These are phyloP conservation scores for Fistularia tabacaria DNA, from an alignment of 2,797 vertebrate species.

Conservation along the genomic window DNA sequence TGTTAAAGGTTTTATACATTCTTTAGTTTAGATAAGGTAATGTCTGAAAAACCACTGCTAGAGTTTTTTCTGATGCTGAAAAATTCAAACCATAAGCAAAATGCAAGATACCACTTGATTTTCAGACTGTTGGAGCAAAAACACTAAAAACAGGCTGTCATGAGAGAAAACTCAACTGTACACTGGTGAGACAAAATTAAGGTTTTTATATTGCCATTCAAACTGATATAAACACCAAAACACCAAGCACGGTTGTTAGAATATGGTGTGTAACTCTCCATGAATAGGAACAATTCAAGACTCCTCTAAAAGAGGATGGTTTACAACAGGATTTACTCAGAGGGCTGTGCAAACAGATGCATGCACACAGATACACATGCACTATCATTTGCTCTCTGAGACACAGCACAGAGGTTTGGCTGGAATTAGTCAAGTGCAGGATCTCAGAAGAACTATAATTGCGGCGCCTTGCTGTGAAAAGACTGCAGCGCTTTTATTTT, in stretches of 20 bases:
- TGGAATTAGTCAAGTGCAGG: constrained; percentile 40
- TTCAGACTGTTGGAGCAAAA: constrained; percentile 15
- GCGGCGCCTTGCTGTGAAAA: constrained; percentile 40
- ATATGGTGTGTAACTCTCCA: constrained; percentile 30
- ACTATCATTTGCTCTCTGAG: constrained; percentile 1
- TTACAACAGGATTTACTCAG: constrained; percentile 50
- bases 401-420: constrained; percentile 27
- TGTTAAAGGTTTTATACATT: constrained; percentile 45
- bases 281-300: constrained; percentile 54
- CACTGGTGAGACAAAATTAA: constrained; percentile 20
- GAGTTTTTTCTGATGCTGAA: constrained; percentile 23
- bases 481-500: constrained; percentile 36
- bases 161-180: constrained; percentile 18
- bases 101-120: constrained; percentile 5
- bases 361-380: background rate
- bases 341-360: constrained; percentile 27
- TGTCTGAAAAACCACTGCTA: constrained; percentile 19
- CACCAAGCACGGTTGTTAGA: constrained; percentile 25
- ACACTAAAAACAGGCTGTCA: constrained; percentile 1
- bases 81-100: constrained; percentile 7
- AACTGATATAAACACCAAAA: constrained; percentile 26
- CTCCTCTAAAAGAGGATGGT: constrained; percentile 44
- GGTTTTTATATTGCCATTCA: constrained; percentile 17
- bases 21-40: constrained; percentile 40
- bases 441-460: constrained; percentile 40